Evolutionary conservation across 2,888 invertebrate genomes (phyloP).

Genomic region (Iselma pallidipennis): DNA sequence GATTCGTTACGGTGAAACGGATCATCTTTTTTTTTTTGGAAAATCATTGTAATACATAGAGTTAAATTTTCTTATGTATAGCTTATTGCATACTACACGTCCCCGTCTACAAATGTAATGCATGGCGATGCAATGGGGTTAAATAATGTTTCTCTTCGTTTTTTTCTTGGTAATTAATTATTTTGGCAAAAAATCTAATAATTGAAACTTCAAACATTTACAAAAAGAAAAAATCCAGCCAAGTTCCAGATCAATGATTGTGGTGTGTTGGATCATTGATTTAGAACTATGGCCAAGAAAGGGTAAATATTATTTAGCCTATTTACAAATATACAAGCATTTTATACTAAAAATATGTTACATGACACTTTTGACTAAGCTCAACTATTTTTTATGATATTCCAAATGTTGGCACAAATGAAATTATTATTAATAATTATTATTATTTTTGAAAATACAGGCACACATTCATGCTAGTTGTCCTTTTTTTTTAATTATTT

Average conservation of each 20-base stretch:
- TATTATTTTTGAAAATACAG: slow-evolving; percentile 30
- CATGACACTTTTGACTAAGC: slow-evolving; percentile 49
- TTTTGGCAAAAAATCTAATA: slow-evolving; percentile 46
- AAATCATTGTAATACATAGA: slow-evolving; percentile 19
- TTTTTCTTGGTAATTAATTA: too few relatives aligned
- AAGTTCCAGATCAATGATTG: slow-evolving; percentile 28
- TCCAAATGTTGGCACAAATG: slow-evolving; percentile 52
- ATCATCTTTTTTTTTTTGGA: not conserved
- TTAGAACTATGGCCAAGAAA: slow-evolving; percentile 20
- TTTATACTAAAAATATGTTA: slow-evolving; percentile 51
- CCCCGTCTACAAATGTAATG: slow-evolving; percentile 47
- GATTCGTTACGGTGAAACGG: slow-evolving; percentile 9
- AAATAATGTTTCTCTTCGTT: slow-evolving; percentile 34
- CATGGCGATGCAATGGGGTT: slow-evolving; percentile 43
- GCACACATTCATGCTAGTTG: slow-evolving; percentile 44
- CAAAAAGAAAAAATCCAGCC: slow-evolving; percentile 33
- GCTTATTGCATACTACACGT: slow-evolving; percentile 54
- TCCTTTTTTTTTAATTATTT: not conserved
- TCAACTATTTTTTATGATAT: slow-evolving; percentile 37
- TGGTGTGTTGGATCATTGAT: slow-evolving; percentile 22
- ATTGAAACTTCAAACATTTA: slow-evolving; percentile 49
- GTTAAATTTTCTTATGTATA: slow-evolving; percentile 35
- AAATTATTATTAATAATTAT: slow-evolving; percentile 34
- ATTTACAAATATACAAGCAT: slow-evolving; percentile 57
- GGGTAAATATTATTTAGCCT: slow-evolving; percentile 43